Conservation (phyloP, 2,113 vertebrate species). For the Thunnus maccoyii region DNA sequence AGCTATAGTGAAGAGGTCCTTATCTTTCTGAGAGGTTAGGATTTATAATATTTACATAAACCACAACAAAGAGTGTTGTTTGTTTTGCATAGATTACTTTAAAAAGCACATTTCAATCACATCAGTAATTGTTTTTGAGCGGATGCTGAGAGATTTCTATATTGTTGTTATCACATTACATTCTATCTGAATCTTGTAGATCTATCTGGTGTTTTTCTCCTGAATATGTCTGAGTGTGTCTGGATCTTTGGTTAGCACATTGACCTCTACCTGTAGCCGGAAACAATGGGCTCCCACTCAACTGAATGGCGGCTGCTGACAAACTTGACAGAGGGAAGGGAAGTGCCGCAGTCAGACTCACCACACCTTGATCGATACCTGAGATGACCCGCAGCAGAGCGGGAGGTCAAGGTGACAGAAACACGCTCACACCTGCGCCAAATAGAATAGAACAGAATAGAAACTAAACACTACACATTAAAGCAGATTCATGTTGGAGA, state of each 20-base stretch:
- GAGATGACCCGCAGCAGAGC: constrained; percentile 52
- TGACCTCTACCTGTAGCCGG: constrained; percentile 58
- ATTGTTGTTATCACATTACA: background rate
- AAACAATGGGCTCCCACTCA: constrained; percentile 26
- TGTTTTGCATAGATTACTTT: background rate
- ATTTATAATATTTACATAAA: background rate
- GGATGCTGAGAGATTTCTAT: background rate
- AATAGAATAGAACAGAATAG: background rate
- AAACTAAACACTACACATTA: background rate
- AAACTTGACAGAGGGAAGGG: constrained; percentile 73
- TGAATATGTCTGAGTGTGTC: background rate
- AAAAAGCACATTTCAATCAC: background rate
- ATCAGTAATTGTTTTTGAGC: background rate
- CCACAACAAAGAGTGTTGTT: background rate
- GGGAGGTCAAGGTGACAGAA: constrained; percentile 78
- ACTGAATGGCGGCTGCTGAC: constrained; percentile 66
- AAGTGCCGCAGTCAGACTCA: constrained; percentile 63
- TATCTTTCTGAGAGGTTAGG: background rate
- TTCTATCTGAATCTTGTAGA: background rate
- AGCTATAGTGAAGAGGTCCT: background rate
- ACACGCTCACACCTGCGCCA: constrained; percentile 16
- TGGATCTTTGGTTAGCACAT: background rate
- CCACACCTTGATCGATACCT: constrained; percentile 81
- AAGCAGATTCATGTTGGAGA: too few species aligned
- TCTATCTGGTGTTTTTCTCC: background rate